Conservation (phyloP, 2,113 vertebrate genomes). For the Neotragus moschatus region DNA sequence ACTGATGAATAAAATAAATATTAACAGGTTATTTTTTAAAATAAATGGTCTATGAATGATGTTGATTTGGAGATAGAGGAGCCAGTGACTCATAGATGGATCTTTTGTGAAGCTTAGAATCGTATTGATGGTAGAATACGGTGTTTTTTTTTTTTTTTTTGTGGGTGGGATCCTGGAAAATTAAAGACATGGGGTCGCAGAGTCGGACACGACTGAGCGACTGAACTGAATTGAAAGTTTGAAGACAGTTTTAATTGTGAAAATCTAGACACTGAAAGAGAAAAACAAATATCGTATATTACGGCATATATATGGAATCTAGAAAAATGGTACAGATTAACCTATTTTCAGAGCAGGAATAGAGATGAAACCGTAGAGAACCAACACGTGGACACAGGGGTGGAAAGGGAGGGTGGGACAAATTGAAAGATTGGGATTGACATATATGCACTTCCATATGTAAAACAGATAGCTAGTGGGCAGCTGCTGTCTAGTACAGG, state of each 20-base stretch:
- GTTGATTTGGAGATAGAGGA: neutral
- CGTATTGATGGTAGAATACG: neutral
- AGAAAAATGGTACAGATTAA: neutral
- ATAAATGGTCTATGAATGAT: neutral
- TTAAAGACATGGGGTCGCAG: neutral
- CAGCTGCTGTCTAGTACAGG: neutral
- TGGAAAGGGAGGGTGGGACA: neutral
- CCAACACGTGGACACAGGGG: neutral
- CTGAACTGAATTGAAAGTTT: neutral
- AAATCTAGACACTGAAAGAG: neutral
- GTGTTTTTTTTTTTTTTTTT: neutral
- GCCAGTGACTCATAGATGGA: neutral
- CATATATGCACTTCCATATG: neutral
- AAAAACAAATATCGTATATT: neutral
- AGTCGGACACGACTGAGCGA: no score
- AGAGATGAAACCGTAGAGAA: neutral
- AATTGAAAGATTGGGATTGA: neutral
- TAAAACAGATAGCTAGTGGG: neutral
- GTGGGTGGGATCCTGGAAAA: neutral
- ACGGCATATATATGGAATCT: neutral
- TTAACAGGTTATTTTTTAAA: conserved; percentile 52
- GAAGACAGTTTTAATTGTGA: neutral
- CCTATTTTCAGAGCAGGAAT: neutral
- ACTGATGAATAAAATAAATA: conserved; percentile 36
- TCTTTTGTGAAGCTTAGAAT: neutral